Conservation (phyloP, 2,113 vertebrate species). For the Rhizomys pruinosus region DNA sequence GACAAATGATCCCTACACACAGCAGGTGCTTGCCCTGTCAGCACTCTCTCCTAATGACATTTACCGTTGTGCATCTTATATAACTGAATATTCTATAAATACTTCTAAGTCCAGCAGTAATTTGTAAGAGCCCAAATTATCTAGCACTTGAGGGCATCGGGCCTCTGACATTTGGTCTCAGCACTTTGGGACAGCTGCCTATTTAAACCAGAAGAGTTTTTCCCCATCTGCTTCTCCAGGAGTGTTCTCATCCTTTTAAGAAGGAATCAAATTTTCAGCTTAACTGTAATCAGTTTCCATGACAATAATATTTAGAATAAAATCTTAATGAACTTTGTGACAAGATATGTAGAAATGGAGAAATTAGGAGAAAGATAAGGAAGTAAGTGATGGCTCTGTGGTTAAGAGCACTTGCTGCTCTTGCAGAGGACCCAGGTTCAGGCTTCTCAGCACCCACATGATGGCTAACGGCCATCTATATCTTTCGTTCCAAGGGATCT, state of each 20-base stretch:
- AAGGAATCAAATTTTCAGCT: background rate
- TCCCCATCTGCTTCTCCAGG: background rate
- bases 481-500: background rate
- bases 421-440: background rate
- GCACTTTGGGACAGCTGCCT: background rate
- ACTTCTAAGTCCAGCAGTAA: background rate
- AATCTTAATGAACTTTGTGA: background rate
- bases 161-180: background rate
- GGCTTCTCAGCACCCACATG: background rate
- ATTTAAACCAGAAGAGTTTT: background rate
- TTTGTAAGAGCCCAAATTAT: background rate
- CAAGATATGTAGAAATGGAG: background rate
- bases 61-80: background rate
- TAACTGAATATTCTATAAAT: conserved; percentile 34
- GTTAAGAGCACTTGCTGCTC: background rate
- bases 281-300: background rate
- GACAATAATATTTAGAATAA: background rate
- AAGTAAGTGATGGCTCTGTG: background rate
- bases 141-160: background rate
- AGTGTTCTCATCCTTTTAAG: background rate
- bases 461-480: background rate
- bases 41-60: background rate
- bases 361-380: background rate
- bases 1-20: background rate
- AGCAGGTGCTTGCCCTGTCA: conserved; percentile 39